These are phyloP conservation scores for Rotaria socialis DNA, from an alignment of 2,888 invertebrate species.

Conservation along the genomic window DNA sequence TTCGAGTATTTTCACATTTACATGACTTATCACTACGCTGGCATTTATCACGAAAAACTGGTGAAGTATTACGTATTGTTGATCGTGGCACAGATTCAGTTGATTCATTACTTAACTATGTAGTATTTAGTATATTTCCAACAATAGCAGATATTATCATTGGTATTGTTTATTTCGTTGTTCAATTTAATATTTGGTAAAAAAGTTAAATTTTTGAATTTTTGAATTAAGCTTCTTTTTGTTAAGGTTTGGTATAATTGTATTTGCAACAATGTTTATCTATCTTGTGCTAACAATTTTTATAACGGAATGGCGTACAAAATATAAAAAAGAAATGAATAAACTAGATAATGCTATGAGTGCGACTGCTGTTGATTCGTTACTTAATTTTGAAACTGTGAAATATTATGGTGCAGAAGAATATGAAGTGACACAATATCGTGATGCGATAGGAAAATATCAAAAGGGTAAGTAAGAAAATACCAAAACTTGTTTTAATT, in stretches of 20 bases:
- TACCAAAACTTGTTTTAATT: no score
- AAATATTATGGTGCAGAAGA: constrained; percentile 92
- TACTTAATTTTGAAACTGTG: constrained; percentile 92
- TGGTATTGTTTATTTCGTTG: constrained; percentile 81
- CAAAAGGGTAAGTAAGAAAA: constrained; percentile 63
- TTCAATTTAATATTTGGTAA: constrained; percentile 84
- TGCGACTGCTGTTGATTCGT: constrained; percentile 85
- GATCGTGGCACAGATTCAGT: constrained; percentile 94
- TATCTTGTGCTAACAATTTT: constrained; percentile 72
- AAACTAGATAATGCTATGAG: constrained; percentile 84
- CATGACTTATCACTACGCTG: constrained; percentile 83
- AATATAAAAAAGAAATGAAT: constrained; percentile 88
- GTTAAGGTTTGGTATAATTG: constrained; percentile 76
- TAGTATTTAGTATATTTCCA: constrained; percentile 85
- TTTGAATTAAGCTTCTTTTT: constrained; percentile 62
- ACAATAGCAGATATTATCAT: constrained; percentile 85
- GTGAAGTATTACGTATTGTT: constrained; percentile 90
- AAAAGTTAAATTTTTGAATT: constrained; percentile 78
- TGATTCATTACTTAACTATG: constrained; percentile 71
- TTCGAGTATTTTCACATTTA: constrained; percentile 72
- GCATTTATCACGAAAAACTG: constrained; percentile 90
- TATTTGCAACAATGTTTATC: constrained; percentile 56
- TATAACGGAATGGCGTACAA: constrained; percentile 96
- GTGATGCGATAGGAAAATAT: constrained; percentile 75
- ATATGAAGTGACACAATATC: constrained; percentile 81